Evolutionary conservation across 2,888 invertebrate genomes (phyloP).

Genomic region (Beris morrisii): DNA sequence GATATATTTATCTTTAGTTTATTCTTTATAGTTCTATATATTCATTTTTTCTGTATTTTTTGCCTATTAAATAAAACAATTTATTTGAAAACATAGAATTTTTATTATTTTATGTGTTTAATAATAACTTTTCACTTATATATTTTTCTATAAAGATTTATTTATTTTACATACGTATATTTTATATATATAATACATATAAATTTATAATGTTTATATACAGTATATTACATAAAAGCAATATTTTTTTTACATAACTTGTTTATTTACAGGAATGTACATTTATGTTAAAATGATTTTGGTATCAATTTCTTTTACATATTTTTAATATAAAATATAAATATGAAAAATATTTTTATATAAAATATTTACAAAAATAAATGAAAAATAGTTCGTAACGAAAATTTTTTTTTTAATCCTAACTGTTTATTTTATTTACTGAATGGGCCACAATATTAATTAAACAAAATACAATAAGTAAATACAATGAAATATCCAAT

Average conservation of each 20-base stretch:
- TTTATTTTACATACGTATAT: background rate
- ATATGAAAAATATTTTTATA: background rate
- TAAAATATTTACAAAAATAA: too few relatives aligned
- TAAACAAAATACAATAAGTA: too few relatives aligned
- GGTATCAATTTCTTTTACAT: background rate
- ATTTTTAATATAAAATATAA: conserved; percentile 2
- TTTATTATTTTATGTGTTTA: conserved; percentile 16
- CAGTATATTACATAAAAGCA: too few relatives aligned
- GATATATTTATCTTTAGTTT: conserved; percentile 2
- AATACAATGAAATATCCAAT: too few relatives aligned
- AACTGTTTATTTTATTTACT: too few relatives aligned
- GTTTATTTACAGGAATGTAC: conserved; percentile 34
- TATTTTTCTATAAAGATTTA: background rate
- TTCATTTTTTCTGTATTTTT: conserved; percentile 5
- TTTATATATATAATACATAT: background rate
- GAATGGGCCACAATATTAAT: too few relatives aligned
- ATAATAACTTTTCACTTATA: background rate
- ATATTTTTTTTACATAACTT: too few relatives aligned
- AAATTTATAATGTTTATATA: too few relatives aligned
- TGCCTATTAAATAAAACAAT: conserved; percentile 19
- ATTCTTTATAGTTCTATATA: conserved; percentile 5
- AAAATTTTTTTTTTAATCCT: too few relatives aligned
- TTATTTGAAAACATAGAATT: conserved; percentile 3
- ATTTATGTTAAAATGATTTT: conserved; percentile 12
- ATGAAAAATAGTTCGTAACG: too few relatives aligned